A percentile compares a stretch with the other conserved stretches of the same genome.
Evolutionary conservation across 2,797 vertebrate genomes (phyloP).

Genomic region (Hylomyscus alleni): DNA sequence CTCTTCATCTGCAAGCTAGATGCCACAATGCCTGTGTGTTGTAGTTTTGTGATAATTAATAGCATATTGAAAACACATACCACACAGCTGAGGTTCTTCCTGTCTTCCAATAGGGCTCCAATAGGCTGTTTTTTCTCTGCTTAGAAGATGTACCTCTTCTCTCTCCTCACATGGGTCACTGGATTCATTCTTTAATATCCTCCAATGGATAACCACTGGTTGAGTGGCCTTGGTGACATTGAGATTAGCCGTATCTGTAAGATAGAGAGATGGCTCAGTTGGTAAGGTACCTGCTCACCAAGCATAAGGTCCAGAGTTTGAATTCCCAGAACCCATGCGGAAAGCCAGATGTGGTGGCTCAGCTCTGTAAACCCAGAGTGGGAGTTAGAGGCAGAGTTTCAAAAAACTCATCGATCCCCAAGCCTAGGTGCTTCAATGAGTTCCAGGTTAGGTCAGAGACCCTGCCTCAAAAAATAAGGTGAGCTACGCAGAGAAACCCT

Average conservation of each 20-base stretch:
- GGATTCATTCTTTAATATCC: neutral
- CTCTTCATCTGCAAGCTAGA: conserved; percentile 33
- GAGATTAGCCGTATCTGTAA: conserved; percentile 37
- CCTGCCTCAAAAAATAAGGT: neutral
- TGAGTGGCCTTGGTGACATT: neutral
- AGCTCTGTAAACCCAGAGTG: neutral
- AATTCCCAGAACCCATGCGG: neutral
- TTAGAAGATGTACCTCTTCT: neutral
- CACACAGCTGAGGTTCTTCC: neutral
- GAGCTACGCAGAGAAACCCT: too few relatives aligned
- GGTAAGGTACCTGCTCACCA: neutral
- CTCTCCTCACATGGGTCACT: neutral
- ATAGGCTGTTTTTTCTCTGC: neutral
- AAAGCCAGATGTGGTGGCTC: neutral
- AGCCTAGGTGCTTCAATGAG: neutral
- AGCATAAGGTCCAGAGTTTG: neutral
- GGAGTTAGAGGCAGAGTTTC: neutral
- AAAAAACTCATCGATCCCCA: neutral
- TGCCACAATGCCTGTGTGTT: neutral
- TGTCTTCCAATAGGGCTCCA: neutral
- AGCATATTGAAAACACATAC: neutral
- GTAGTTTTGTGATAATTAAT: conserved; percentile 27
- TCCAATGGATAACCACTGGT: conserved; percentile 7
- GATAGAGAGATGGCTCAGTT: neutral
- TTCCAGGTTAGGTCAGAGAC: neutral